Evolutionary conservation across 2,113 vertebrate species (phyloP), one percentile per base, ranked within the genome.

Genomic region (Lasiurus borealis): DNA sequence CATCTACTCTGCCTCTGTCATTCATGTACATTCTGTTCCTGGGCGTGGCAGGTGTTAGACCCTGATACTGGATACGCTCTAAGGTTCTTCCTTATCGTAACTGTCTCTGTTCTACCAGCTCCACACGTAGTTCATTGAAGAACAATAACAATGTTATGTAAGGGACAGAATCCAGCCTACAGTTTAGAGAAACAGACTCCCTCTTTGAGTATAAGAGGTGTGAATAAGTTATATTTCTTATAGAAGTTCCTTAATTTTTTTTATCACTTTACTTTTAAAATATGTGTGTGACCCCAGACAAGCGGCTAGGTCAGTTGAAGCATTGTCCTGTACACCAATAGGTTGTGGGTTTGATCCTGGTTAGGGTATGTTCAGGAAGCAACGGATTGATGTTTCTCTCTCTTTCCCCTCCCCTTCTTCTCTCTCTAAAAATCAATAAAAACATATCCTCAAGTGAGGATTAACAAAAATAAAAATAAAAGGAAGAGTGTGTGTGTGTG

Each of bases 231-330:
- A 71, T 59, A 3, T 72, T 89, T 91, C 76, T 83, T 50, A 72
- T 0, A 84, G 25, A 69, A 82, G 52, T 76, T 64, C 78, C 36
- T 93, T 48, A n/a, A 48, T 2, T 48, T 5, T 92, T 89, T 78
- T 19, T 25, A 54, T 96, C 52, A 83, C 27, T 82, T 62, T 50
- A 57, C 84, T 92, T 66, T 85, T 54, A 54, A 86, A 40, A 31
- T 82, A 36, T 78, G 4, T 34, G 5, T 82, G 15, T 57, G 57
- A 12, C 64, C 14, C 64, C 64, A n/a, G 2, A 15, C 64, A n/a
- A 31, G 64, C n/a, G 6, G 6, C 29, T n/a, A 2, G 1, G 29
- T 68, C n/a, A 31, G 64, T 31, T 31, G 64, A 29, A 66, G 64
- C 64, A 31, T 29, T 66, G 64, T 29, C 64, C 14, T 31, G 27